phyloP scores from a whole-genome alignment of 2,888 invertebrate species.

The Cosmia trapezina region DNA sequence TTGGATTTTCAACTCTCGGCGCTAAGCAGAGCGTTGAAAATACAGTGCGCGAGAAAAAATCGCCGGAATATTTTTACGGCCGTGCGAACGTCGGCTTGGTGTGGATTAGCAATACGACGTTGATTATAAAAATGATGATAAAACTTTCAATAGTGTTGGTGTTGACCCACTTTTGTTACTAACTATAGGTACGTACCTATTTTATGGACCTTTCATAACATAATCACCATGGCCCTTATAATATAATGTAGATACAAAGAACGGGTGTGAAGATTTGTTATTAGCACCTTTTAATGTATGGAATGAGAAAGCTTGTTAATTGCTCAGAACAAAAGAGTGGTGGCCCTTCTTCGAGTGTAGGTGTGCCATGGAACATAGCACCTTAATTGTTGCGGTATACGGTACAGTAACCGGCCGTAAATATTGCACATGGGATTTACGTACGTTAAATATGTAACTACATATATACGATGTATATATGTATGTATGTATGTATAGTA shows the following conservation, averaged over 20 bases:
- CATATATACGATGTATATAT: too few species aligned
- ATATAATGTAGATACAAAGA: not conserved
- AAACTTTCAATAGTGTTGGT: not conserved
- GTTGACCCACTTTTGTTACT: not conserved
- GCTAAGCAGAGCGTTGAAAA: too few species aligned
- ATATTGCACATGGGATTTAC: too few species aligned
- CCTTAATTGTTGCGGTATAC: not conserved
- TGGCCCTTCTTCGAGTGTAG: not conserved
- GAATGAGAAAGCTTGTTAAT: slow-evolving; percentile 17
- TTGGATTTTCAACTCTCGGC: too few species aligned
- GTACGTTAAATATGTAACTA: too few species aligned
- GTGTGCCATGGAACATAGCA: not conserved
- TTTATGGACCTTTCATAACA: not conserved
- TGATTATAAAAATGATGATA: too few species aligned
- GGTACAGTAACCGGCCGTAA: too few species aligned
- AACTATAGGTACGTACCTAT: not conserved
- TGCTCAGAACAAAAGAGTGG: slow-evolving; percentile 15
- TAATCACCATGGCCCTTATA: not conserved
- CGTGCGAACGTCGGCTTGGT: too few species aligned
- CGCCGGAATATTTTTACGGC: too few species aligned
- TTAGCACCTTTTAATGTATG: slow-evolving; percentile 10
- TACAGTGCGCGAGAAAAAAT: too few species aligned
- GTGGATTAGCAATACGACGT: too few species aligned
- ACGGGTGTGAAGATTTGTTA: slow-evolving; percentile 5
- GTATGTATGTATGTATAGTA: too few species aligned